Evolutionary conservation across 2,888 invertebrate genomes (phyloP).

Genomic region (Tribolium freemani): DNA sequence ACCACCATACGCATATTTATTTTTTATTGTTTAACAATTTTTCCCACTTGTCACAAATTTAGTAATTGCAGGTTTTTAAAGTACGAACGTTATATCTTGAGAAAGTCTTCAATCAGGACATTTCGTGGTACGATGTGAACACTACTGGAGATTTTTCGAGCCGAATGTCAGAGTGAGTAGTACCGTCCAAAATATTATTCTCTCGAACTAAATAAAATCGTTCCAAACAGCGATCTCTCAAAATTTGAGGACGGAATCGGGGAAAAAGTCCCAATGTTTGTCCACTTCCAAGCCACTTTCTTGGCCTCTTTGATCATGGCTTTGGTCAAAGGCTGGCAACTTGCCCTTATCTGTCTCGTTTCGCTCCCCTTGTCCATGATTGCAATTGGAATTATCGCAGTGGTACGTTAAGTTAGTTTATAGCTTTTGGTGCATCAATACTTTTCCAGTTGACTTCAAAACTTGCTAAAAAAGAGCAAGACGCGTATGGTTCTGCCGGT

Average conservation of each 20-base stretch:
- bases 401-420: slow-evolving; percentile 39
- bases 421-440: not conserved
- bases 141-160: slow-evolving; percentile 82
- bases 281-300: slow-evolving; percentile 79
- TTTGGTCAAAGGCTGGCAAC: slow-evolving; percentile 83
- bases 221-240: slow-evolving; percentile 74
- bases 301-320: slow-evolving; percentile 80
- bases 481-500: slow-evolving; percentile 82
- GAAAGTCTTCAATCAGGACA: slow-evolving; percentile 80
- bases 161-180: slow-evolving; percentile 79
- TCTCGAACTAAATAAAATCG: not conserved
- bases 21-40: too few relatives aligned
- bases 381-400: slow-evolving; percentile 43
- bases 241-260: slow-evolving; percentile 88
- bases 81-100: slow-evolving; percentile 77
- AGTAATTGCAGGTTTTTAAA: slow-evolving; percentile 70
- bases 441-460: slow-evolving; percentile 67
- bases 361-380: slow-evolving; percentile 47
- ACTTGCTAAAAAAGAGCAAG: slow-evolving; percentile 77
- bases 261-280: slow-evolving; percentile 83
- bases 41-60: too few relatives aligned
- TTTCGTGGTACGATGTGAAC: slow-evolving; percentile 80
- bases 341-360: slow-evolving; percentile 74
- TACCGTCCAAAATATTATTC: not conserved
- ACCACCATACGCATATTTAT: too few relatives aligned